Conservation (phyloP, 1,140 invertebrate species). For the Mactra quadrangularis region DNA sequence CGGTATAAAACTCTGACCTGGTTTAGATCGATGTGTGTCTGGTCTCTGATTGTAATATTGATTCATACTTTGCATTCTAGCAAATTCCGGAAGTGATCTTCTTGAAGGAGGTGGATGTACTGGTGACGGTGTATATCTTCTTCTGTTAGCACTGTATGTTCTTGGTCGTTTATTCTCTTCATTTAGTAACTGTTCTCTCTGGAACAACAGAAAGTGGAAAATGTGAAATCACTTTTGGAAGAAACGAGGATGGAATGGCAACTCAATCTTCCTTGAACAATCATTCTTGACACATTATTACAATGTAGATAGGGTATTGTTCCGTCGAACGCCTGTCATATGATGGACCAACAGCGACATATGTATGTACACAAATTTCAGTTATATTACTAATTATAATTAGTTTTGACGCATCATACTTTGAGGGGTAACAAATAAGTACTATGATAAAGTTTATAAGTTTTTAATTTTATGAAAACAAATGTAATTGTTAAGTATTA, state of each 20-base stretch:
- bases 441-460: too few relatives aligned
- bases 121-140: constrained; percentile 75
- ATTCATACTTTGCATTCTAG: neutral
- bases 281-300: neutral
- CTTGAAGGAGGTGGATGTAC: constrained; percentile 71
- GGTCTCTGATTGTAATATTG: constrained; percentile 50
- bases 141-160: constrained; percentile 69
- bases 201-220: constrained; percentile 5
- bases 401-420: too few relatives aligned
- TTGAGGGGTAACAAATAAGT: too few relatives aligned
- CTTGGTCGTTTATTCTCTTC: constrained; percentile 71
- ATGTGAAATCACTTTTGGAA: neutral
- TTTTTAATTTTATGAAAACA: too few relatives aligned
- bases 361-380: too few relatives aligned
- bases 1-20: too few relatives aligned
- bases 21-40: constrained; percentile 52
- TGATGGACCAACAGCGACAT: too few relatives aligned
- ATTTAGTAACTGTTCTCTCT: constrained; percentile 76
- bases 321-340: too few relatives aligned
- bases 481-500: too few relatives aligned
- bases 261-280: neutral
- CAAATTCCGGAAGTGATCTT: constrained; percentile 74
- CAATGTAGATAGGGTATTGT: neutral
- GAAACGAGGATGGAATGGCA: neutral
- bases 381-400: too few relatives aligned